These are phyloP conservation scores for Sebastes fasciatus DNA, from an alignment of 2,113 vertebrate genomes.

Conservation along the genomic window DNA sequence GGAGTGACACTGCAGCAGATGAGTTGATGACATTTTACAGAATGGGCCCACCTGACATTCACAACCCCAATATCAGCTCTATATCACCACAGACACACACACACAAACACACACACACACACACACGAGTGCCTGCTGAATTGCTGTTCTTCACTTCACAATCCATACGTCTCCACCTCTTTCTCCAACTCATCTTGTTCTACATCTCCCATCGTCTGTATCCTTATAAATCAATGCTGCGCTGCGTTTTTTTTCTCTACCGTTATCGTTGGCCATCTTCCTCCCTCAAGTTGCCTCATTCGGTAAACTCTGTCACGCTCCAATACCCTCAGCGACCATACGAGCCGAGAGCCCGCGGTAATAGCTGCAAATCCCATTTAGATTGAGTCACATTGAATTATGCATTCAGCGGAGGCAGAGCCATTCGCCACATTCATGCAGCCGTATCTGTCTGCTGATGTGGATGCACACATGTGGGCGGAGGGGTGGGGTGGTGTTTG, in stretches of 20 bases:
- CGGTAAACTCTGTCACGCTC: slow-evolving; percentile 9
- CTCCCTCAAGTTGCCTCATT: slow-evolving; percentile 32
- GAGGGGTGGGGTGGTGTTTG: not conserved
- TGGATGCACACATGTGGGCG: not conserved
- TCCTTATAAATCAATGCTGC: slow-evolving; percentile 17
- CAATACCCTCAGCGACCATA: slow-evolving; percentile 21
- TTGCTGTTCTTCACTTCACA: not conserved
- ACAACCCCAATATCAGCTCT: slow-evolving; percentile 8
- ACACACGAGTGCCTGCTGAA: not conserved
- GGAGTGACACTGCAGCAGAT: slow-evolving; percentile 17
- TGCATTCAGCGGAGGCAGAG: slow-evolving; percentile 46
- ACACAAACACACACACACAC: not conserved
- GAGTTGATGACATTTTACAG: slow-evolving; percentile 11
- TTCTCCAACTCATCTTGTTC: slow-evolving; percentile 9
- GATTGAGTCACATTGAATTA: slow-evolving; percentile 64
- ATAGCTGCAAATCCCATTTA: slow-evolving; percentile 70
- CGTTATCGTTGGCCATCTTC: slow-evolving; percentile 8
- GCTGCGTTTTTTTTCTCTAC: not conserved
- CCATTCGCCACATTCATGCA: slow-evolving; percentile 21
- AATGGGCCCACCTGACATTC: slow-evolving; percentile 17
- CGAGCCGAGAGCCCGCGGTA: slow-evolving; percentile 22
- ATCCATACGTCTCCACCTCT: not conserved
- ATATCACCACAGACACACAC: slow-evolving; percentile 6
- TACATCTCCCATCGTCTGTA: not conserved
- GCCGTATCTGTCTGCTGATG: slow-evolving; percentile 25